Base-by-base conservation (phyloP, 2,797 vertebrate genomes). In the Crax fasciolata region DNA sequence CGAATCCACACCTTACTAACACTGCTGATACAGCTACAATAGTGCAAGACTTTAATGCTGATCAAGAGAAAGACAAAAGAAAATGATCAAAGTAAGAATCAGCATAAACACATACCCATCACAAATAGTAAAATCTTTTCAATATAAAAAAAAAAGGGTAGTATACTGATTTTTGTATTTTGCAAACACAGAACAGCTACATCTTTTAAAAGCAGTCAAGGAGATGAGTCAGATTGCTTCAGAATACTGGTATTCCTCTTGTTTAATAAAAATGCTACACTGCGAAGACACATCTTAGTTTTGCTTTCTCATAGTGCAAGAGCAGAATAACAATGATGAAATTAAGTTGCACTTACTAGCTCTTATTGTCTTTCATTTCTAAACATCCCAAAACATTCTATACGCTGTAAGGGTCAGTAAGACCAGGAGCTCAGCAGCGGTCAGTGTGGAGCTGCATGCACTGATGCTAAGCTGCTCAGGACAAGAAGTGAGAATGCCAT, bases 211-310 rank as follows among this genome's bases (percentile, higher is more conserved):
- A 86, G 30, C 21, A 62, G n/a, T 84, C 8, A 78, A 93, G 75
- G 25, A 90, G 19, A 82, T 16, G 15, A 89, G 54, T 85, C 89
- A 52, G 59, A 87, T 94, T 93, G 49, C 55, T 89, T 85, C 62
- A 49, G 39, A 87, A 23, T 43, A 46, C 35, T 71, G 18, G 28
- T 85, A 75, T 59, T 86, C 44, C 28, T 89, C 12, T 68, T 90
- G 41, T 96, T 93, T 78, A 92, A 94, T 93, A 82, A 88, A 93
- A 94, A 82, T 70, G 58, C 28, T 67, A 62, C 19, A 41, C 30
- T 70, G 57, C 84, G 73, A 81, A 89, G 44, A 27, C 44, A 72
- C 78, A 75, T 49, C 72, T 90, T 70, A 39, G 68, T 41, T 90
- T 80, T 89, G 39, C 49, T 84, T 93, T 87, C 73, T 75, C 39